These are phyloP conservation scores for Ondatra zibethicus DNA, from an alignment of 2,113 vertebrate genomes.

Conservation along the genomic window DNA sequence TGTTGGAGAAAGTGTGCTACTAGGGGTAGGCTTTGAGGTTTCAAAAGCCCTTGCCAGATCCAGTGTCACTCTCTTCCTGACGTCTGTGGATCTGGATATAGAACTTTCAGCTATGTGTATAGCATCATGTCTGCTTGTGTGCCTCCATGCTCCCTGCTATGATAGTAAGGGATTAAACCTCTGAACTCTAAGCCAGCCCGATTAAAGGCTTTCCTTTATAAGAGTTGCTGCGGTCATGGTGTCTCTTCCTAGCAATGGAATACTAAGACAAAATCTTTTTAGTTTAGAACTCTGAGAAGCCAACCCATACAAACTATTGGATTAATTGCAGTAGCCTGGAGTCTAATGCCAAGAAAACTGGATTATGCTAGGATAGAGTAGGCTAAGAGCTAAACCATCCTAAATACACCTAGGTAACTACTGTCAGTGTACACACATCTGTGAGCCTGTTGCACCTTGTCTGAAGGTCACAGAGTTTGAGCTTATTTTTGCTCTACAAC, in stretches of 20 bases:
- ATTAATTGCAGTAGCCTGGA: neutral
- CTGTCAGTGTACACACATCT: too few species aligned
- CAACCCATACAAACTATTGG: neutral
- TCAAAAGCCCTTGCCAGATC: neutral
- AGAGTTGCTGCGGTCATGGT: neutral
- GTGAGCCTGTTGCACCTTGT: too few species aligned
- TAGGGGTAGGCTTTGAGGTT: neutral
- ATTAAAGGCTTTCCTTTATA: neutral
- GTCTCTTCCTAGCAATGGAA: neutral
- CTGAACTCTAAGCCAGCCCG: neutral
- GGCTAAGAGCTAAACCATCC: neutral
- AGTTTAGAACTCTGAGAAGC: slow-evolving; percentile 11
- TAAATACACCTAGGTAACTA: neutral
- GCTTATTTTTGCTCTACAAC: too few species aligned
- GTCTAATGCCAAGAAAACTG: neutral
- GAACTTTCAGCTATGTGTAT: neutral
- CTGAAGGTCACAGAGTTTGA: too few species aligned
- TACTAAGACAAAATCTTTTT: neutral
- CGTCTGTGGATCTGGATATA: neutral
- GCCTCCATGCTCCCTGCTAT: neutral
- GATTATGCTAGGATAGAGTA: neutral
- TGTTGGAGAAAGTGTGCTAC: neutral
- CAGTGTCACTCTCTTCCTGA: neutral
- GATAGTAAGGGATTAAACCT: neutral
- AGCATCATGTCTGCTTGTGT: neutral